Evolutionary conservation across 2,113 vertebrate species (phyloP), one percentile per base, ranked within the genome.

Genomic region (Vidua macroura): DNA sequence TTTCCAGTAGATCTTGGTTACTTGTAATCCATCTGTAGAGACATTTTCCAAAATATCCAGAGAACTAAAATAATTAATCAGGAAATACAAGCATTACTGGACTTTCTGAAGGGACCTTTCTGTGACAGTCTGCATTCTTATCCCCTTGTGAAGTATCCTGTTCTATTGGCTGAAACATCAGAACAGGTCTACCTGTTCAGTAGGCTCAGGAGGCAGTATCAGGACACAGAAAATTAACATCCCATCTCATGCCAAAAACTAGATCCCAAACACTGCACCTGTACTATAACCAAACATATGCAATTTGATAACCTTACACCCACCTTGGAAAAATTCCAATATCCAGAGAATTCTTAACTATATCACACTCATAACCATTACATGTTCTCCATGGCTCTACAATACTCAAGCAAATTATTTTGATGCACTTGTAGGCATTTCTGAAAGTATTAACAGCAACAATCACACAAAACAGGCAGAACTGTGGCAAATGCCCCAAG

Each of bases 1-100:
- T 95, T 91, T 97, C 86, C 86, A 72, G 94, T 48, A 94, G 87
- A 81, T 92, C 95, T 91, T 79, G 97, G 87, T 93, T 89, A 97
- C 86, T 88, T 74, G 92, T 90, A 93, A 88, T 94, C 76, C 92
- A 84, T 95, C 96, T 96, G 95, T 91, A 89, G 83, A 94, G 86
- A 88, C 82, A 89, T 84, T 96, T 97, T 96, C 92, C 91, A 94
- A 96, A 97, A 96, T 79, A 96, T 93, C 78, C 93, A 96, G 95
- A 97, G 85, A 95, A 97, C 68, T 95, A 97, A 83, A 97, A 95
- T 19, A 88, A 91, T 93, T 81, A 93, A 90, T 86, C 70, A 67
- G 86, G 80, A 90, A 72, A 96, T 21, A 92, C 52, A 91, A 86
- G 63, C 64, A 94, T 93, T 93, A 93, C 76, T 14, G 33, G 86